Base-by-base conservation (phyloP, 92 coral and sea anemone genomes). In the Porites divaricata region DNA sequence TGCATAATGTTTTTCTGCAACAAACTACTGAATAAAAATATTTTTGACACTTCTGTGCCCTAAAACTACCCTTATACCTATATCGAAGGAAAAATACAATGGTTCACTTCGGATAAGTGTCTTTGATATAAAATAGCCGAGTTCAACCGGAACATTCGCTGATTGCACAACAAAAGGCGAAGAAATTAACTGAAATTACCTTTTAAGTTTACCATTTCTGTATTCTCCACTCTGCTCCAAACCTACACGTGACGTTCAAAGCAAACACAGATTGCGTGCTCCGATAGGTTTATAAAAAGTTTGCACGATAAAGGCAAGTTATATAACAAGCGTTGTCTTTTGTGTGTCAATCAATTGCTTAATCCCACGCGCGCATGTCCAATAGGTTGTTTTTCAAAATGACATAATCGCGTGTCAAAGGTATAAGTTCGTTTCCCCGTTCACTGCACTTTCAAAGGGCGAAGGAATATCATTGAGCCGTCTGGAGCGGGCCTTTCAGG, bases 351-450 rank as follows among this genome's bases (percentile, higher is more conserved):
- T 84, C 88, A 84, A 50, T 21, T 84, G 75, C 69, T 84, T 58
- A n/a, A 11, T 1, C 0, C 22, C 8, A 1, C 17, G 1, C 0
- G 41, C 88, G 90, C 86, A 87, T 35, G 76, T 87, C 62, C 85
- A 20, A 53, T 72, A 50, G 67, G 16, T 71, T 77, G 76, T 53
- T 89, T 77, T 79, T 28, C 65, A 3, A 26, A 23, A 89, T 91
- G 93, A 91, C 90, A 74, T 89, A 91, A 91, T 88, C 90, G 85
- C 69, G 81, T 88, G 94, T 91, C 94, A 91, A 91, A 91, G 94
- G 94, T 91, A 69, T 75, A 91, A 91, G 94, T 91, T 91, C 94
- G 88, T 68, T 26, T 56, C 62, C 79, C 17, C 63, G 48, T 58
- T 69, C 13, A 48, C 61, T 82, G 72, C 79, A 82, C 86, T 48